Base-by-base conservation (phyloP, 1,140 invertebrate genomes). In the Drepana arcuata region DNA sequence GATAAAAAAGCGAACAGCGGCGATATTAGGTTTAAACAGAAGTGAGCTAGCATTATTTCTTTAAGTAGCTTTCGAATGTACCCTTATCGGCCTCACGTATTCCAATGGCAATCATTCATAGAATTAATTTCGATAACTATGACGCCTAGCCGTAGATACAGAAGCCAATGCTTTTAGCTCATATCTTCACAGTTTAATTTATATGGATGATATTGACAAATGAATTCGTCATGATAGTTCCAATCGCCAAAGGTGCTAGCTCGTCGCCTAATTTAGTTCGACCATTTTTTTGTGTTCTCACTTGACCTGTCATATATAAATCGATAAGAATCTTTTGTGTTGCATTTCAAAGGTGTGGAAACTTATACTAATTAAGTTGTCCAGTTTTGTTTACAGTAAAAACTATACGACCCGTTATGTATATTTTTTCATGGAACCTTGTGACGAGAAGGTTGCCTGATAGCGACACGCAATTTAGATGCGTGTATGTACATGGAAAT, bases 51-150 rank as follows among this genome's bases (percentile, higher is more conserved):
- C 33, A 41, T 10, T 34, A 21, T 16, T 16, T 13, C 24, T 26
- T 18, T 42, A 45, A 59, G 41, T 30, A 26, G 31, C 12, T 41
- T 14, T 25, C 18, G 31, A 50, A 35, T 33, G 38, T 34, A 21
- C 24, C 28, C 10, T 46, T 52, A 60, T 56, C 45, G 32, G 6
- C 34, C 40, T 43, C 40, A 34, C 32, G 44, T 36, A 40, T 55
- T 43, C 50, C 55, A 57, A 59, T 51, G 47, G 48, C 55, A 62
- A 75, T 77, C 66, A 74, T 64, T 80, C 62, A 73, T 71, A 70
- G 63, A 63, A 77, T 77, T 77, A 77, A 69, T 70, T 77, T 73
- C 48, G 72, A 77, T 73, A 77, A 60, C 41, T 57, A 48, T 72
- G 71, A 75, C 75, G 63, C 72, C 71, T 68, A 43, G 34, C 36